Evolutionary conservation across 2,113 vertebrate species (phyloP).

Genomic region (Miniopterus natalensis): DNA sequence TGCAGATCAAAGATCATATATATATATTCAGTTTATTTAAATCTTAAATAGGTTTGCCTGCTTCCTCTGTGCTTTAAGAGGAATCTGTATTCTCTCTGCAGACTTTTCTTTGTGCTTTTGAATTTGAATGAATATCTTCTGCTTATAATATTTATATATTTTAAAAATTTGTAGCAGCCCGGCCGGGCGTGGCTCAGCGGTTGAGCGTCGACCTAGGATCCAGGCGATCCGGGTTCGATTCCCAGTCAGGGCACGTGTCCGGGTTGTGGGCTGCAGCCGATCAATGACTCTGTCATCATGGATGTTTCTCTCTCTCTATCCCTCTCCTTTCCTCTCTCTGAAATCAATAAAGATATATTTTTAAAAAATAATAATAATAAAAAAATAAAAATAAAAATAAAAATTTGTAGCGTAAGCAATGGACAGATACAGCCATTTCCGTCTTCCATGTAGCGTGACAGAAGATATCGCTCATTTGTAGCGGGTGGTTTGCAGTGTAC

Average conservation of each 20-base stretch:
- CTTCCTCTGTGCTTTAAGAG: neutral
- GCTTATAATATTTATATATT: neutral
- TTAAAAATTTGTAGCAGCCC: neutral
- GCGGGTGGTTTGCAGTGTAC: constrained; percentile 17
- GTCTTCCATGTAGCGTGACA: neutral
- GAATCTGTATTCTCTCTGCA: neutral
- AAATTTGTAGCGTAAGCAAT: neutral
- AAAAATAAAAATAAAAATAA: too few species aligned
- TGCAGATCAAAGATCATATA: neutral
- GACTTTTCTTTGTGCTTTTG: constrained; percentile 5
- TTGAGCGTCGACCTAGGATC: too few species aligned
- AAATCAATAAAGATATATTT: too few species aligned
- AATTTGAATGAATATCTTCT: neutral
- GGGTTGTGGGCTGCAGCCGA: too few species aligned
- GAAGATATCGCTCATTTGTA: constrained; percentile 17
- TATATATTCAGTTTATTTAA: constrained; percentile 30
- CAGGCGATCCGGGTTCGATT: too few species aligned
- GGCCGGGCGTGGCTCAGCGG: too few species aligned
- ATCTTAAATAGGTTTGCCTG: neutral
- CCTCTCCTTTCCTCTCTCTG: too few species aligned
- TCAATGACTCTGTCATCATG: too few species aligned
- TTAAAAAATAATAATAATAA: too few species aligned
- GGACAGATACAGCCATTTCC: neutral
- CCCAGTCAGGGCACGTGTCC: too few species aligned
- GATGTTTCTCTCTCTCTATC: too few species aligned